Evolutionary conservation across 2,113 vertebrate genomes (phyloP), one percentile per base, ranked within the genome.

Genomic region (Callospermophilus lateralis): DNA sequence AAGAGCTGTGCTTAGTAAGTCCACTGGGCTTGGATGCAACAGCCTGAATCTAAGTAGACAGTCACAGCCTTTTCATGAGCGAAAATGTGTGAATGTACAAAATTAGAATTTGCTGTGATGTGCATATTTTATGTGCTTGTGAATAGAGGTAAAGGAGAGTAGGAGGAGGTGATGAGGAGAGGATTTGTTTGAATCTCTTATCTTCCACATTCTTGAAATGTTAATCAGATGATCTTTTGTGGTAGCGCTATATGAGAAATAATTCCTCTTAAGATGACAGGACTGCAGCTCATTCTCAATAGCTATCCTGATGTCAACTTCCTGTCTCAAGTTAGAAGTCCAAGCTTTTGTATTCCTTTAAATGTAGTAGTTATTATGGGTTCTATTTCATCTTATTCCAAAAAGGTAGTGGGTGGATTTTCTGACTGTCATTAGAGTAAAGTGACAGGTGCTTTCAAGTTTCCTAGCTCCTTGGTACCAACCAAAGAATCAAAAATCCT

Each of bases 161-260:
- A 84, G 76, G 63, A 86, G 13, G 78, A 22, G 30, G 58, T 88
- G 88, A 32, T 89, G 42, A 77, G 45, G 84, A 96, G 70, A 96
- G 70, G n/a, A 93, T 94, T 98, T 96, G 77, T 97, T 96, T 97
- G 77, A 83, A 87, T 95, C 79, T 98, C 90, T 97, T 84, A 97
- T 97, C 98, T 97, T 97, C 83, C 97, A 67, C 93, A 93, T 98
- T 97, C 98, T 73, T 95, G 94, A 77, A 93, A 93, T 63, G 78
- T 97, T 96, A 97, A 97, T 97, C 96, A 97, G 97, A 93, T 96
- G 70, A 96, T 94, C 96, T 98, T 97, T 95, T 97, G 48, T 98
- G 84, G 80, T 79, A 84, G 42, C 73, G 20, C 6, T 37, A 6
- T 45, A 24, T 45, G 89, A 80, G 91, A 83, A 34, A 58, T 28